Base-by-base conservation (phyloP, 2,797 vertebrate genomes). In the Ctenosaura bakeri region DNA sequence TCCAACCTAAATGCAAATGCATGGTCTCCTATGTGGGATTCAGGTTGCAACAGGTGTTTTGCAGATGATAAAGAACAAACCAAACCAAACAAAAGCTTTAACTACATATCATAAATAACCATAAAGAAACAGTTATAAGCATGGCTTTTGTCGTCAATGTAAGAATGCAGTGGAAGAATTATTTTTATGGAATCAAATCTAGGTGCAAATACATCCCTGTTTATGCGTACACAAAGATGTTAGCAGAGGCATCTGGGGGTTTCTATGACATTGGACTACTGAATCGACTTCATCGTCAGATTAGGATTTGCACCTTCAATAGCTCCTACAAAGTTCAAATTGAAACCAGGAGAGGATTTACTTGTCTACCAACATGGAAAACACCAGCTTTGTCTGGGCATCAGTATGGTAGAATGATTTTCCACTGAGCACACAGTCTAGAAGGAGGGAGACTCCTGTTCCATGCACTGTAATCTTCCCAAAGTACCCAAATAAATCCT, bases 31-130 rank as follows among this genome's bases (percentile, higher is more conserved):
- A 13, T 83, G 38, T 56, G 59, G 32, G 29, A 76, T 29, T 83
- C 38, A 76, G 16, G 69, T 38, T 77, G 81, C 22, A 77, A 32
- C 42, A 83, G 42, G 81, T 77, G 88, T 59, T 84, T 35, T 89
- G 71, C 81, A 89, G 32, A 77, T 89, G 80, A 64, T 18, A 76
- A 38, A 59, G 59, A 71, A 3, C 14, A 54, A n/a, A 56, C 22
- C 71, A 73, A 56, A 20, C 38, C 59, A 29, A 52, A 73, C 64
- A 74, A 77, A 81, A 10, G 26, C 56, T 35, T 35, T 52, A 74
- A 12, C 20, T 50, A 89, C 3, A 62, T 71, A 50, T 62, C 29
- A 66, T 77, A 66, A 89, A 52, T 35, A 42, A 74, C 3, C 32
- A 18, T 35, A 89, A 74, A 46, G 80, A 89, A 89, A 16, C 52